Conservation (phyloP, 2,113 vertebrate genomes). For the Sinocyclocheilus anshuiensis region DNA sequence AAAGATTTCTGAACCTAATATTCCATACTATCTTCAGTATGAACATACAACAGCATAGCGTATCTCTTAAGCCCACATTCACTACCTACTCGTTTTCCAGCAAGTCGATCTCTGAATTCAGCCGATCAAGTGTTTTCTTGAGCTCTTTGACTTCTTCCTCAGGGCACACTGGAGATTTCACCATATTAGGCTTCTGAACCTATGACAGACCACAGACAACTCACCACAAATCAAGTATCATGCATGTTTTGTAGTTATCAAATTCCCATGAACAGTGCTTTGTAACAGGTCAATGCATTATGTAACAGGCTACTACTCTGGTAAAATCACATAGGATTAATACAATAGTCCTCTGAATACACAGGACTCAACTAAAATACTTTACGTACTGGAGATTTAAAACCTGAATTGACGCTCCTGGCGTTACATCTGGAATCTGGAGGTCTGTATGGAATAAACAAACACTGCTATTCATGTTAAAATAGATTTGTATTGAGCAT, state of each 20-base stretch:
- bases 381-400: conserved; percentile 78
- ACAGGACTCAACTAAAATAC: not conserved
- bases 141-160: conserved; percentile 71
- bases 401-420: conserved; percentile 67
- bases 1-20: not conserved
- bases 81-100: conserved; percentile 75
- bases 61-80: not conserved
- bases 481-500: not conserved
- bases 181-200: conserved; percentile 60
- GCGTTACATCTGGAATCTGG: conserved; percentile 63
- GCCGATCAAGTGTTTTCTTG: conserved; percentile 61
- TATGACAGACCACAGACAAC: conserved; percentile 39
- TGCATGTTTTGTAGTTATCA: not conserved
- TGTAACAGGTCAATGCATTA: not conserved
- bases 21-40: not conserved
- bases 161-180: conserved; percentile 18
- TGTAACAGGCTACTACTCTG: not conserved
- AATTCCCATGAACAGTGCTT: not conserved
- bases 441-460: conserved; percentile 58
- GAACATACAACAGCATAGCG: not conserved
- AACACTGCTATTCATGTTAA: not conserved
- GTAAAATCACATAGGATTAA: not conserved
- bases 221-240: not conserved
- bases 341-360: not conserved
- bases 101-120: conserved; percentile 71